Evolutionary conservation across 1,140 invertebrate species (phyloP).

Genomic region (Sitophilus oryzae): DNA sequence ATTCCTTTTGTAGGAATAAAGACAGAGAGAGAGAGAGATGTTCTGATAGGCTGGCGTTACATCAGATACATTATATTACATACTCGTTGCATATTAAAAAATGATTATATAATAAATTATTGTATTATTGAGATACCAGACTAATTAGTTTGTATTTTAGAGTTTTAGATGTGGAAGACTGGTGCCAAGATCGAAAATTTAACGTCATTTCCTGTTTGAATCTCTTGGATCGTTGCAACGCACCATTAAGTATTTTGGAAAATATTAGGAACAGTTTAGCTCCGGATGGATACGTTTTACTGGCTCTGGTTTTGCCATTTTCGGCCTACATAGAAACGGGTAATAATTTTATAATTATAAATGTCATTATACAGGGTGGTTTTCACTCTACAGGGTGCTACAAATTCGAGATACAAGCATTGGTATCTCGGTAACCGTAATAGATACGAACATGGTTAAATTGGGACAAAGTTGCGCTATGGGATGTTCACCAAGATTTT

Average conservation of each 20-base stretch:
- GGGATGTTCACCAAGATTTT: not conserved
- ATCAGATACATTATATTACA: too few species aligned
- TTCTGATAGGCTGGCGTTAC: too few species aligned
- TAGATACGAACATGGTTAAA: too few species aligned
- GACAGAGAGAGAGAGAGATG: too few species aligned
- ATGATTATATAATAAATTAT: too few species aligned
- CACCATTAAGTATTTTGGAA: slow-evolving; percentile 66
- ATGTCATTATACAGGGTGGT: not conserved
- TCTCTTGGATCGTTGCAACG: slow-evolving; percentile 82
- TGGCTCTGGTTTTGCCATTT: slow-evolving; percentile 85
- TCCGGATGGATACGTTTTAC: slow-evolving; percentile 62
- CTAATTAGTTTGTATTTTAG: slow-evolving; percentile 44
- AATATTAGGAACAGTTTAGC: slow-evolving; percentile 61
- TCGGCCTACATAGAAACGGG: slow-evolving; percentile 83
- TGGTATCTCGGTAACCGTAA: too few species aligned
- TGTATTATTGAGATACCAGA: not conserved
- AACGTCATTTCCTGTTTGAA: slow-evolving; percentile 84
- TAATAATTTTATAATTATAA: slow-evolving; percentile 34
- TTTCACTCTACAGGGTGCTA: not conserved
- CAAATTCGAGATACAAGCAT: not conserved
- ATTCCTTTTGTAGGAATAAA: too few species aligned
- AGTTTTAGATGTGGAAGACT: slow-evolving; percentile 68
- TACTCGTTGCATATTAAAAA: too few species aligned
- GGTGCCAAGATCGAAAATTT: slow-evolving; percentile 60
- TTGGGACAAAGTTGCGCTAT: too few species aligned